A percentile compares a stretch with the other conserved stretches of the same genome.
Conservation (phyloP, 2,888 invertebrate species). For the Cantharis flavilabris region DNA sequence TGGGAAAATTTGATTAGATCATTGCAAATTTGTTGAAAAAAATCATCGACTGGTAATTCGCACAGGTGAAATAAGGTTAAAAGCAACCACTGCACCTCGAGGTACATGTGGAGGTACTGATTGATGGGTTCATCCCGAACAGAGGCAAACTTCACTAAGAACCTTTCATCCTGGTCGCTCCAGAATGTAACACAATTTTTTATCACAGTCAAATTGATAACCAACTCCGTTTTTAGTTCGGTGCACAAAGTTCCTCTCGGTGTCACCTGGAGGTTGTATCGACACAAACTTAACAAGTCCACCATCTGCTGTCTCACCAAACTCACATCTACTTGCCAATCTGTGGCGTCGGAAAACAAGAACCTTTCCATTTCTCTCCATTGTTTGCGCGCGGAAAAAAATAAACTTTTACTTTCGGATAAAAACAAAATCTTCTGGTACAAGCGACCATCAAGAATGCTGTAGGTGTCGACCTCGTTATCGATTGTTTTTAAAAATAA, state of each 20-base stretch:
- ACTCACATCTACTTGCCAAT: constrained; percentile 30
- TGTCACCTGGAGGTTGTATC: constrained; percentile 11
- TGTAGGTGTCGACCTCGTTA: neutral
- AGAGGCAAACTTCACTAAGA: constrained; percentile 24
- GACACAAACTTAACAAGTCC: constrained; percentile 13
- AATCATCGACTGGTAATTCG: constrained; percentile 6
- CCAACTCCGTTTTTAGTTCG: neutral
- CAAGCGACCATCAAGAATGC: neutral
- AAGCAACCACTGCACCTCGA: constrained; percentile 29
- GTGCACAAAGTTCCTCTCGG: neutral
- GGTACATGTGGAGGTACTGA: constrained; percentile 36
- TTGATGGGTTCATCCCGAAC: constrained; percentile 19
- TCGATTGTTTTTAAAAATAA: neutral
- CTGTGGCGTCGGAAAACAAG: constrained; percentile 36
- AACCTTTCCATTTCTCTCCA: constrained; percentile 45
- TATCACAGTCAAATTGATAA: constrained; percentile 16
- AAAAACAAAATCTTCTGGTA: constrained; percentile 25
- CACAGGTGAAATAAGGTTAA: constrained; percentile 19
- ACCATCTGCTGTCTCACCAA: constrained; percentile 37
- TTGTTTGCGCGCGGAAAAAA: constrained; percentile 37
- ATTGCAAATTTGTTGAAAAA: constrained; percentile 35
- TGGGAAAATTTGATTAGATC: constrained; percentile 41
- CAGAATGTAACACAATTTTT: constrained; percentile 27
- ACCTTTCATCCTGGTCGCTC: constrained; percentile 21
- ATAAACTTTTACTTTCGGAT: constrained; percentile 24